These are phyloP conservation scores for Urocyon cinereoargenteus DNA, from an alignment of 2,797 vertebrate species.

Conservation along the genomic window DNA sequence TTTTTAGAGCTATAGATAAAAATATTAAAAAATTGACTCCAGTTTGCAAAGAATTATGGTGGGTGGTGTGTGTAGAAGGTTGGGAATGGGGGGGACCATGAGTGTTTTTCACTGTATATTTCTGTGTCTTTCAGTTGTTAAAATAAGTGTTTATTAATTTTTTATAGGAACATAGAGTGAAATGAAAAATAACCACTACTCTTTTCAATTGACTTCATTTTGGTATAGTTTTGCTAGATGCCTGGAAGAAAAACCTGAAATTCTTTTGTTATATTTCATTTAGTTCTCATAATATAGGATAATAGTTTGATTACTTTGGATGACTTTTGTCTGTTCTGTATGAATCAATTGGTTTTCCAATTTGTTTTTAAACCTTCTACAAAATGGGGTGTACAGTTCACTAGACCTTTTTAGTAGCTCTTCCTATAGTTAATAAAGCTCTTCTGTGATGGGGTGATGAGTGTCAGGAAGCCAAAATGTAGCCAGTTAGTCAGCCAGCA, in stretches of 20 bases:
- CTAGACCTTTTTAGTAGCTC: background rate
- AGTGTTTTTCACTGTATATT: background rate
- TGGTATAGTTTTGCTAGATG: background rate
- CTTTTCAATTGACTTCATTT: background rate
- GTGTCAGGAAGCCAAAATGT: background rate
- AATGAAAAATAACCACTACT: background rate
- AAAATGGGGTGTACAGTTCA: background rate
- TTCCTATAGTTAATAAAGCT: background rate
- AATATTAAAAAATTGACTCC: background rate
- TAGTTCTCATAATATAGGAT: background rate
- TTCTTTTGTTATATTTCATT: background rate
- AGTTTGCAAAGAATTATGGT: background rate
- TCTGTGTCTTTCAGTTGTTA: background rate
- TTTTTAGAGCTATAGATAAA: constrained; percentile 18
- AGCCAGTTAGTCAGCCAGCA: background rate
- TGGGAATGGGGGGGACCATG: background rate
- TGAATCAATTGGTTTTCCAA: background rate
- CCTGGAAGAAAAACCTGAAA: background rate
- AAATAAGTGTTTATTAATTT: constrained; percentile 12
- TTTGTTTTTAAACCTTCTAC: background rate
- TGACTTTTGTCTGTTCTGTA: background rate
- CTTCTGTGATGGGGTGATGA: background rate
- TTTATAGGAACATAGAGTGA: constrained; percentile 41
- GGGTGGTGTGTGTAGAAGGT: background rate
- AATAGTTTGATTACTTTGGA: background rate